A percentile compares a stretch with the other conserved stretches of the same genome.
These are phyloP conservation scores for Zelleria hepariella DNA, from an alignment of 2,888 invertebrate species.

Conservation along the genomic window DNA sequence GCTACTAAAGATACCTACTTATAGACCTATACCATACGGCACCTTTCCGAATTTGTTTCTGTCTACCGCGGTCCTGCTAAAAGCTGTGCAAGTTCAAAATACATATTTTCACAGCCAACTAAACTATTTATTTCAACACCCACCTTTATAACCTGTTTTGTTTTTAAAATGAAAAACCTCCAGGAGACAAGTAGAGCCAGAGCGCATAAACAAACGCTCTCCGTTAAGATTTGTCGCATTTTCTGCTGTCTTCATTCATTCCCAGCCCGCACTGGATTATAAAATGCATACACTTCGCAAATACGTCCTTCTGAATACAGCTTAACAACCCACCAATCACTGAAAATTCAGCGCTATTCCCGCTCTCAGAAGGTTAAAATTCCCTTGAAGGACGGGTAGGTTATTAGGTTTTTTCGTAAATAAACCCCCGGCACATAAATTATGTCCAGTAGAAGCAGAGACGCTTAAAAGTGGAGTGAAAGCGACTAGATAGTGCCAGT, in stretches of 20 bases:
- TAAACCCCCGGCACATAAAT: constrained; percentile 25
- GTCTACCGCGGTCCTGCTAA: too few species aligned
- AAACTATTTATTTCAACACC: background rate
- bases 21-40: too few species aligned
- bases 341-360: background rate
- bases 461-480: constrained; percentile 30
- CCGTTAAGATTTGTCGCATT: constrained; percentile 23
- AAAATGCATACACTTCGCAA: constrained; percentile 27
- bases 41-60: too few species aligned
- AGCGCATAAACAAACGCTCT: background rate
- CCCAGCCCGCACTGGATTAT: constrained; percentile 26
- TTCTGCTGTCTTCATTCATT: constrained; percentile 27
- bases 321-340: background rate
- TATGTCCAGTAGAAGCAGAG: constrained; percentile 21
- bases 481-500: constrained; percentile 25
- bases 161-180: background rate
- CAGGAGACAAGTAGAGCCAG: background rate
- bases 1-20: too few species aligned
- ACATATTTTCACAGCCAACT: background rate
- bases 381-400: background rate
- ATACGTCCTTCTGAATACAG: constrained; percentile 16
- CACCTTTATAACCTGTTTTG: background rate
- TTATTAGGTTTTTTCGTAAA: constrained; percentile 21
- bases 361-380: background rate
- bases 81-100: background rate